phyloP scores from a whole-genome alignment of 1,140 invertebrate species.

The Scaptodrosophila lebanonensis region DNA sequence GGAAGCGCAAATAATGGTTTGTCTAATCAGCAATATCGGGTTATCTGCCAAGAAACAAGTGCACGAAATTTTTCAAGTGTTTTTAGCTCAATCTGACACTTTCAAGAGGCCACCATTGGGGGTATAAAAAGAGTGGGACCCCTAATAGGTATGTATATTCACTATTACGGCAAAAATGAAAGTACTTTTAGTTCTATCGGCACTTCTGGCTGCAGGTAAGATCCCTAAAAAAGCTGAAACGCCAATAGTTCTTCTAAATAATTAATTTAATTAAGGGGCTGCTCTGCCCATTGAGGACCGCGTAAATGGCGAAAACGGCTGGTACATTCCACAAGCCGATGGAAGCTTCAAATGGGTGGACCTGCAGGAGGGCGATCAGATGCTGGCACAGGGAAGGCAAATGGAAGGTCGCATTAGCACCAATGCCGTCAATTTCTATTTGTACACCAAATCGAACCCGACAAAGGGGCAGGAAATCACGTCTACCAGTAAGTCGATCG shows the following conservation, averaged over 20 bases:
- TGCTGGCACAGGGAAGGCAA: conserved; percentile 20
- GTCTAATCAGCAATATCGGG: conserved; percentile 20
- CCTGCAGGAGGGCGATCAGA: conserved; percentile 37
- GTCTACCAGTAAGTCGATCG: conserved; percentile 30
- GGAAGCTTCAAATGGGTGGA: conserved; percentile 43
- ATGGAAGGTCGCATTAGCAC: conserved; percentile 37
- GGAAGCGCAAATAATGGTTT: conserved; percentile 34
- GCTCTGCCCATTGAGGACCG: conserved; percentile 41
- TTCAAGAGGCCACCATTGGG: neutral
- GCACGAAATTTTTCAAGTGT: conserved; percentile 35
- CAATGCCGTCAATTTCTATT: conserved; percentile 52
- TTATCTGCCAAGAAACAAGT: conserved; percentile 17
- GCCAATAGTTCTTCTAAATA: neutral
- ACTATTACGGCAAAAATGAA: conserved; percentile 40
- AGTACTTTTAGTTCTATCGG: conserved; percentile 35
- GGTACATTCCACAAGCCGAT: conserved; percentile 37
- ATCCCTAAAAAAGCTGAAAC: neutral
- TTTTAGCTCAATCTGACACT: conserved; percentile 28
- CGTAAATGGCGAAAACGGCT: conserved; percentile 42
- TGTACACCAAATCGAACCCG: conserved; percentile 56
- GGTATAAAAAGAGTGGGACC: conserved; percentile 49
- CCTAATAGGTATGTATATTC: conserved; percentile 10
- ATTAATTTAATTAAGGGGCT: conserved; percentile 24
- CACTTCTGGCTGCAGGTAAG: conserved; percentile 41
- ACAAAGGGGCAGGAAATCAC: conserved; percentile 33